Evolutionary conservation across 2,113 vertebrate genomes (phyloP).

Genomic region (Phrynocephalus versicolor): DNA sequence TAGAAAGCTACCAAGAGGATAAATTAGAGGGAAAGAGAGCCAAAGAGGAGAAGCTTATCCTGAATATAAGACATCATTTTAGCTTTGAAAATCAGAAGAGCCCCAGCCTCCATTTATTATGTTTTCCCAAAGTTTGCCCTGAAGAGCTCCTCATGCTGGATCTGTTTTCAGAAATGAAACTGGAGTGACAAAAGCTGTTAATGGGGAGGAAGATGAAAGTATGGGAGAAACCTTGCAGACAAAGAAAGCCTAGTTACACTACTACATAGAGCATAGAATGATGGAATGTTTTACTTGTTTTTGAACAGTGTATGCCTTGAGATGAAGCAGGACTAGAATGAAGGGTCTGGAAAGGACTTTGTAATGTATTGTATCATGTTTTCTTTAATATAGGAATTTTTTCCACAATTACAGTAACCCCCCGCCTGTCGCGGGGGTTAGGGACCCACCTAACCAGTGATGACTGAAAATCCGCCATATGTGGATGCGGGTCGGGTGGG

Average conservation of each 20-base stretch:
- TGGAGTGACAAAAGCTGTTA: not conserved
- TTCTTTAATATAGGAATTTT: not conserved
- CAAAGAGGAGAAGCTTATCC: not conserved
- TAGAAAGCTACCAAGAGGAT: not conserved
- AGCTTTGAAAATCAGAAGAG: not conserved
- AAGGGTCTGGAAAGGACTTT: not conserved
- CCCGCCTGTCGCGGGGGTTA: too few species aligned
- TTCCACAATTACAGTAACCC: not conserved
- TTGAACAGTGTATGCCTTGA: not conserved
- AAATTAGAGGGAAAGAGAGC: not conserved
- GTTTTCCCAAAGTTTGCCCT: not conserved
- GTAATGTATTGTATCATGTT: not conserved
- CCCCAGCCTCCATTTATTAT: not conserved
- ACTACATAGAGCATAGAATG: too few species aligned
- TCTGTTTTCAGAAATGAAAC: accelerated
- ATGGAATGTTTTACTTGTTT: too few species aligned
- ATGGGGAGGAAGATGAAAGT: not conserved
- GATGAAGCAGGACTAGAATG: not conserved
- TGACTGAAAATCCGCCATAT: too few species aligned
- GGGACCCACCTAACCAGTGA: too few species aligned
- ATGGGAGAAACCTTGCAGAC: not conserved
- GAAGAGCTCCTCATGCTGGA: not conserved
- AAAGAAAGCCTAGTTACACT: too few species aligned
- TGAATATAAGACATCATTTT: not conserved
- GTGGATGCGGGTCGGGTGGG: too few species aligned